These are phyloP conservation scores for Drosophila yooni DNA, from an alignment of 2,888 invertebrate genomes.

Conservation along the genomic window DNA sequence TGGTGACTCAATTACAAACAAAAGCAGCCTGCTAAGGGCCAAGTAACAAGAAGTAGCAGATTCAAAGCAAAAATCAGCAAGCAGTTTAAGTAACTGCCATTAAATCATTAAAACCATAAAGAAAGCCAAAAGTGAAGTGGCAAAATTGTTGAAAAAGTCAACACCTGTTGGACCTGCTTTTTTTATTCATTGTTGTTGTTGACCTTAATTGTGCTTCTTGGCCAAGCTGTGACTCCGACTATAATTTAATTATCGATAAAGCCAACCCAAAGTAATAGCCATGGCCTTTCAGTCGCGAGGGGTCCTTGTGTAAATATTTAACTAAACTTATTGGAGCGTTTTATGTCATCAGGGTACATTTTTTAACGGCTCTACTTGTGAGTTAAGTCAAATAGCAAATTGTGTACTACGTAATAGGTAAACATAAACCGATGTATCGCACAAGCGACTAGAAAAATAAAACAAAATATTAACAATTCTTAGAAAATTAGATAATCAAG, in stretches of 20 bases:
- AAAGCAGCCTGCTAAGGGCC: slow-evolving; percentile 23
- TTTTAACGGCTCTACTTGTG: not conserved
- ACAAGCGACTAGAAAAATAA: not conserved
- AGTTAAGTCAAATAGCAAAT: not conserved
- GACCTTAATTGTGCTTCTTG: slow-evolving; percentile 15
- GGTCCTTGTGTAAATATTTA: slow-evolving; percentile 26
- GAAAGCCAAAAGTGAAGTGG: slow-evolving; percentile 25
- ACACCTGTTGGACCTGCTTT: slow-evolving; percentile 49
- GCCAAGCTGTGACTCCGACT: slow-evolving; percentile 9
- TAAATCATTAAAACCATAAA: slow-evolving; percentile 52
- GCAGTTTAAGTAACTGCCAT: slow-evolving; percentile 40
- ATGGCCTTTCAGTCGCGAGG: not conserved
- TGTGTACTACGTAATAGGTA: not conserved
- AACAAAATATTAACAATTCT: not conserved
- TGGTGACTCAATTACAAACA: slow-evolving; percentile 36
- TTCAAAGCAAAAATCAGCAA: slow-evolving; percentile 6
- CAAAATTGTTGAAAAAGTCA: slow-evolving; percentile 33
- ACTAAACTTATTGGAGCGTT: slow-evolving; percentile 45
- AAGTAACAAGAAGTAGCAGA: slow-evolving; percentile 20
- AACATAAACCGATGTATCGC: not conserved
- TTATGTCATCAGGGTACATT: slow-evolving; percentile 15
- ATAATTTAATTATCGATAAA: slow-evolving; percentile 67
- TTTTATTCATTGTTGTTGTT: not conserved
- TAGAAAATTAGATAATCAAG: not conserved
- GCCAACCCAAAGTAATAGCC: slow-evolving; percentile 9